These are phyloP conservation scores for Coluber constrictor DNA, from an alignment of 2,797 vertebrate species.

Conservation along the genomic window DNA sequence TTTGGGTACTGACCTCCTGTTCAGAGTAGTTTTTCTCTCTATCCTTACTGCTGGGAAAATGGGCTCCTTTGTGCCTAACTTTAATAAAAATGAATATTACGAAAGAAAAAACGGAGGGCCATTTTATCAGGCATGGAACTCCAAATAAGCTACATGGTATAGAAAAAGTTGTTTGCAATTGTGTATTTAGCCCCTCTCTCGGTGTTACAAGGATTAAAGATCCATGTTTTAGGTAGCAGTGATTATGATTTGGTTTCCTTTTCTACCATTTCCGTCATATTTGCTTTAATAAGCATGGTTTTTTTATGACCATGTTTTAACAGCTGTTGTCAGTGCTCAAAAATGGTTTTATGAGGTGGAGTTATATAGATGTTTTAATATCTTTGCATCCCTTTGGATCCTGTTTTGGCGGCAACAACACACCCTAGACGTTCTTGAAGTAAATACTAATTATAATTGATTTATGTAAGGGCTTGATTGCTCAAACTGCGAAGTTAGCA, in stretches of 20 bases:
- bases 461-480: neutral
- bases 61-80: neutral
- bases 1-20: neutral
- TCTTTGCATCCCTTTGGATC: neutral
- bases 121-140: neutral
- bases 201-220: neutral
- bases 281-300: neutral
- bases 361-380: neutral
- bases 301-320: neutral
- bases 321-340: neutral
- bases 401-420: neutral
- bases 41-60: neutral
- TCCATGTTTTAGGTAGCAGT: neutral
- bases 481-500: neutral
- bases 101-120: neutral
- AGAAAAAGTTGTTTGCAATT: neutral
- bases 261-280: neutral
- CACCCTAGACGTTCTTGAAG: neutral
- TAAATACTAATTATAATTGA: neutral
- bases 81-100: neutral
- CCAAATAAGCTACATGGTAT: neutral
- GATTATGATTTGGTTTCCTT: neutral
- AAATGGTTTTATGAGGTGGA: neutral
- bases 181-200: neutral
- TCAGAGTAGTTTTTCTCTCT: neutral